Base-by-base conservation (phyloP, 2,888 invertebrate genomes). In the Drosophila melanocephala region DNA sequence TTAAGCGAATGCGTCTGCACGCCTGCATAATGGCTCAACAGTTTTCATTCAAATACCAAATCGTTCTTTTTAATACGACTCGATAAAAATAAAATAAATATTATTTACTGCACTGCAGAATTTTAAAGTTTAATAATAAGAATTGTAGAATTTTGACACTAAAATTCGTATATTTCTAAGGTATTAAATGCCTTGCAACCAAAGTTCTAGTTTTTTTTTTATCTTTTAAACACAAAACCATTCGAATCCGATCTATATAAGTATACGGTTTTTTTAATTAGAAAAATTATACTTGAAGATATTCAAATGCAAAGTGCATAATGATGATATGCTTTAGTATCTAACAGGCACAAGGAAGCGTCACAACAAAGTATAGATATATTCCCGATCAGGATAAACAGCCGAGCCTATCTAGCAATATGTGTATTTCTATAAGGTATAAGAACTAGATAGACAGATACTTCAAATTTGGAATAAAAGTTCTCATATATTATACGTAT, bases 1-100 rank as follows among this genome's bases (percentile, higher is more conserved):
- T 69, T 71, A 68, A 16, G 26, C 39, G n/a, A 42, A 33, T 35
- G 44, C 30, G 63, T 67, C 76, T 75, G 65, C 68, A 69, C 70
- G 76, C 77, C 71, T 35, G 53, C 26, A 37, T 53, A 30, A 37
- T 16, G 9, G 16, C 61, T 37, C 28, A 61, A 37, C 53, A 52
- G 52, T 47, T 16, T 16, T 26, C 7, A 9, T 26, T 47, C 16
- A 47, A 47, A 47, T 9, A 16, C 16, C 4, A 16, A 47, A 26
- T 16, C 16, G 5, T 5, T 47, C 9, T 47, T 47, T 26, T 47
- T 26, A 5, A 26, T 9, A 9, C 2, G 14, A 16, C 7, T 9
- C 16, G 16, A 26, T 16, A 16, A 16, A 26, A 26, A 47, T 47
- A 16, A 47, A 16, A 26, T 7, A 4, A 47, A 26, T 47, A 26